Evolutionary conservation across 64 coral and sea anemone genomes (phyloP).

Genomic region (Actinia tenebrosa): DNA sequence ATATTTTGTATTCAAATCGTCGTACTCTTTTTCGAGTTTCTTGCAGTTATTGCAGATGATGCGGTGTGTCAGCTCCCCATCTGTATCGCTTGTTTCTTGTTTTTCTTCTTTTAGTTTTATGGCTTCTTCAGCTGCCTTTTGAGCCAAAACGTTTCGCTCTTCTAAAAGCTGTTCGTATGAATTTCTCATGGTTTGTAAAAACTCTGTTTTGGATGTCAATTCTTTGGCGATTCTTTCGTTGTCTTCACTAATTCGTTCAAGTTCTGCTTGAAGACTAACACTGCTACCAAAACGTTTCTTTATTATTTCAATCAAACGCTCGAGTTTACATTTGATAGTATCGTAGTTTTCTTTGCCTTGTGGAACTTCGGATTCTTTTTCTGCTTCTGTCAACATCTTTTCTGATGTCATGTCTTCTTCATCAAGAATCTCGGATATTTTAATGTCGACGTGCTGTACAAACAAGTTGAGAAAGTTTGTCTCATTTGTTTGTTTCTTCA

Average conservation of each 20-base stretch:
- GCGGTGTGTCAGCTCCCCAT: not conserved
- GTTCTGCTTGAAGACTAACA: not conserved
- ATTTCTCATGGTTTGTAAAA: conserved; percentile 13
- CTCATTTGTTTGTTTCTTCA: not conserved
- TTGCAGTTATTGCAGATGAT: not conserved
- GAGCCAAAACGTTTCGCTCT: conserved; percentile 7
- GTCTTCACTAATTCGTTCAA: conserved; percentile 9
- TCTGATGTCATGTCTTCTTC: not conserved
- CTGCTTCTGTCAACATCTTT: not conserved
- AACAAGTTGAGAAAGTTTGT: not conserved
- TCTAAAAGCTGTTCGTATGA: conserved; percentile 4
- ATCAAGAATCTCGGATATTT: not conserved
- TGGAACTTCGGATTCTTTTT: not conserved
- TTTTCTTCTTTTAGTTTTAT: not conserved
- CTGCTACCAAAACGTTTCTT: not conserved
- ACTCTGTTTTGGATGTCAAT: conserved; percentile 14
- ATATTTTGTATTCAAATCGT: not conserved
- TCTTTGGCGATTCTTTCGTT: conserved; percentile 15
- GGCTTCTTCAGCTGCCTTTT: not conserved
- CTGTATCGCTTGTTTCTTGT: not conserved
- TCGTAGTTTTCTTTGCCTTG: not conserved
- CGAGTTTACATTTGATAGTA: not conserved
- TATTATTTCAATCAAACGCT: conserved; percentile 15
- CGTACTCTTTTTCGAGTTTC: not conserved
- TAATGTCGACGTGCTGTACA: not conserved